phyloP scores from a whole-genome alignment of 2,113 vertebrate species.

The Petromus typicus region DNA sequence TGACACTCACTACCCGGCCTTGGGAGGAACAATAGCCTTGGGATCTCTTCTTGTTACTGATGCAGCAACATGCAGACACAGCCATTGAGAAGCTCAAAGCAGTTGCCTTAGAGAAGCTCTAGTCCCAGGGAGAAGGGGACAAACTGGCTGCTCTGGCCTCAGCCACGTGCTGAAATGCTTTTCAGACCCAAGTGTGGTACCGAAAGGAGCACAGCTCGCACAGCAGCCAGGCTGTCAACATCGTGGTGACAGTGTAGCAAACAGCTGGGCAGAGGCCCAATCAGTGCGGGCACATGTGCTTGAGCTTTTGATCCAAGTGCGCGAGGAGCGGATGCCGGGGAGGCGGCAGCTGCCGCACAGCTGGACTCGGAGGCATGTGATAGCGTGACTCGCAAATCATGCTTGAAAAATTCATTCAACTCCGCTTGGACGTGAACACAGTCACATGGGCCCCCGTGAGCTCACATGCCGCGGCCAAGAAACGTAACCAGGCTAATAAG shows the following conservation, averaged over 20 bases:
- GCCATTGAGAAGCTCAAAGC: not conserved
- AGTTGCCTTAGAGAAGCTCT: not conserved
- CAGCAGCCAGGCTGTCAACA: conserved; percentile 71
- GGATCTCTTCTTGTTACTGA: not conserved
- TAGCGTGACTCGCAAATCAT: conserved; percentile 73
- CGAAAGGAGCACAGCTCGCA: conserved; percentile 3
- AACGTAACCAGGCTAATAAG: not conserved
- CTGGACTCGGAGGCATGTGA: conserved; percentile 74
- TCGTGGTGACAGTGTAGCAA: conserved; percentile 64
- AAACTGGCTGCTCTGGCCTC: not conserved
- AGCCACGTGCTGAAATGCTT: not conserved
- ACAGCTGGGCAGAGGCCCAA: conserved; percentile 72
- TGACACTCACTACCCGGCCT: not conserved
- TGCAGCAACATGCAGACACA: not conserved
- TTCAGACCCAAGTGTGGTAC: conserved; percentile 29
- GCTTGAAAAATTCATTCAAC: conserved; percentile 76
- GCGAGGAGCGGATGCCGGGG: conserved; percentile 49
- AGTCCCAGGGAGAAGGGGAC: not conserved
- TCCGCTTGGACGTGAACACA: conserved; percentile 56
- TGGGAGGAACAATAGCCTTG: not conserved
- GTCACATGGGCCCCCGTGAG: conserved; percentile 62
- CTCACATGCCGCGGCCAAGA: not conserved
- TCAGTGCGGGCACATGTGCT: conserved; percentile 46
- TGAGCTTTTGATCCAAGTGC: conserved; percentile 33
- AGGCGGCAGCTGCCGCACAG: conserved; percentile 75